These are phyloP conservation scores for Zaprionus ornatus DNA, from an alignment of 1,140 invertebrate species.

Conservation along the genomic window DNA sequence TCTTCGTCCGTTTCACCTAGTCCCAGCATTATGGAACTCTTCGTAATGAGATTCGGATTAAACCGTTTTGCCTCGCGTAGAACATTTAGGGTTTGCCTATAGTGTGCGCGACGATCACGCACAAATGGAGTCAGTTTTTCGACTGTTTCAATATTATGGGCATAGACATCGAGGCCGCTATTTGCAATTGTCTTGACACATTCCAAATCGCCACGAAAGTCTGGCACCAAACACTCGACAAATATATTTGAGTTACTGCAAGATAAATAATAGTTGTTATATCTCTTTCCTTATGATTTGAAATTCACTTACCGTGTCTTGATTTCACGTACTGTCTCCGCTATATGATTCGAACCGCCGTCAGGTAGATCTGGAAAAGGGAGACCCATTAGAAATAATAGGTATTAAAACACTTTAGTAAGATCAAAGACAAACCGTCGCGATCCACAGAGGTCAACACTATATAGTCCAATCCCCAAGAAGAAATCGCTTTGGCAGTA, in stretches of 20 bases:
- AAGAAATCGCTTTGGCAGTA: conserved; percentile 95
- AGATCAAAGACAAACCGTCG: conserved; percentile 86
- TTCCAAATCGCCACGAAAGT: conserved; percentile 94
- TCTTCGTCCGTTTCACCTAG: conserved; percentile 97
- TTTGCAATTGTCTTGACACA: conserved; percentile 91
- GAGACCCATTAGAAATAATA: not conserved
- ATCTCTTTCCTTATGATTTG: not conserved
- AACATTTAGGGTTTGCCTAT: conserved; percentile 92
- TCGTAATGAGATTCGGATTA: conserved; percentile 94
- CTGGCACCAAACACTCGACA: conserved; percentile 98
- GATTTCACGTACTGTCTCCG: conserved; percentile 93
- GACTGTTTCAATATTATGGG: conserved; percentile 98
- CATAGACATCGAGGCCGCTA: conserved; percentile 96
- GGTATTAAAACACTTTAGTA: not conserved
- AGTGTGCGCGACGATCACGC: conserved; percentile 94
- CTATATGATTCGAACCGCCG: conserved; percentile 96
- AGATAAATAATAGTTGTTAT: conserved; percentile 40
- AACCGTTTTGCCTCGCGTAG: conserved; percentile 92
- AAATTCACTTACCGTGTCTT: conserved; percentile 46
- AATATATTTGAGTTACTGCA: conserved; percentile 92
- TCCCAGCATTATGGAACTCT: conserved; percentile 99
- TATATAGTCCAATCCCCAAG: conserved; percentile 98
- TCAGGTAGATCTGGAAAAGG: conserved; percentile 89
- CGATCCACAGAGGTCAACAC: conserved; percentile 99
- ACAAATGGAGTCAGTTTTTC: conserved; percentile 95